A percentile compares a stretch with the other conserved stretches of the same genome.
Conservation (phyloP, 2,888 invertebrate species). For the Xestia xanthographa region DNA sequence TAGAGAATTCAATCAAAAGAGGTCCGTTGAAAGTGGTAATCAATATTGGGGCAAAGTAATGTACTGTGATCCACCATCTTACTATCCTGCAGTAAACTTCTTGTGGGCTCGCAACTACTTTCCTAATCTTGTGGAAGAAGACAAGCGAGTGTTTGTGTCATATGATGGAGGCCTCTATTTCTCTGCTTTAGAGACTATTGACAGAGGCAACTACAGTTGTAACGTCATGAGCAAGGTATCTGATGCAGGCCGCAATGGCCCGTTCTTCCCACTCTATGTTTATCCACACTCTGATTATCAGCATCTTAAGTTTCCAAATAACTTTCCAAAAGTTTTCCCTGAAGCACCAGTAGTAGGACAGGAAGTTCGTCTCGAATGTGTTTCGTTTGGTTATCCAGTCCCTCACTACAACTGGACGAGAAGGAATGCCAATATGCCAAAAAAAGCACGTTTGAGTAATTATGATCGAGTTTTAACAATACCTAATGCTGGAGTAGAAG, state of each 20-base stretch:
- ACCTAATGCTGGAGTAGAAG: conserved; percentile 96
- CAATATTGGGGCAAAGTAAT: conserved; percentile 98
- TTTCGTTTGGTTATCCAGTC: conserved; percentile 98
- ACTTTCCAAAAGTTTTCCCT: conserved; percentile 98
- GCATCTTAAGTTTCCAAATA: conserved; percentile 97
- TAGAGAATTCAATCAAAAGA: conserved; percentile 96
- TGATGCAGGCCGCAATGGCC: conserved; percentile 96
- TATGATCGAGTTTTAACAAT: conserved; percentile 96
- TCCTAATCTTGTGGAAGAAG: conserved; percentile 98
- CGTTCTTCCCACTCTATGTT: conserved; percentile 95
- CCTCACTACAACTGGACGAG: conserved; percentile 98
- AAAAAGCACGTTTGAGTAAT: conserved; percentile 93
- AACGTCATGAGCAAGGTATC: conserved; percentile 97
- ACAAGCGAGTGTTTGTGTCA: conserved; percentile 97
- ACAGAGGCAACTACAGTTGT: conserved; percentile 97
- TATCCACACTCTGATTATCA: conserved; percentile 97
- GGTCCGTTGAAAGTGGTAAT: conserved; percentile 95
- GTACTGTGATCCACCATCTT: conserved; percentile 97
- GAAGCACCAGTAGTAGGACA: conserved; percentile 97
- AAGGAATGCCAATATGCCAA: conserved; percentile 93
- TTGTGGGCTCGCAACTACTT: conserved; percentile 98
- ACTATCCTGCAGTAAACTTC: conserved; percentile 96
- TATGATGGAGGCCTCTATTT: conserved; percentile 98
- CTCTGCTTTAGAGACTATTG: conserved; percentile 97
- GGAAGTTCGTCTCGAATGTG: conserved; percentile 97